phyloP scores from a whole-genome alignment of 2,888 invertebrate genomes.

The Drosophila histrio region DNA sequence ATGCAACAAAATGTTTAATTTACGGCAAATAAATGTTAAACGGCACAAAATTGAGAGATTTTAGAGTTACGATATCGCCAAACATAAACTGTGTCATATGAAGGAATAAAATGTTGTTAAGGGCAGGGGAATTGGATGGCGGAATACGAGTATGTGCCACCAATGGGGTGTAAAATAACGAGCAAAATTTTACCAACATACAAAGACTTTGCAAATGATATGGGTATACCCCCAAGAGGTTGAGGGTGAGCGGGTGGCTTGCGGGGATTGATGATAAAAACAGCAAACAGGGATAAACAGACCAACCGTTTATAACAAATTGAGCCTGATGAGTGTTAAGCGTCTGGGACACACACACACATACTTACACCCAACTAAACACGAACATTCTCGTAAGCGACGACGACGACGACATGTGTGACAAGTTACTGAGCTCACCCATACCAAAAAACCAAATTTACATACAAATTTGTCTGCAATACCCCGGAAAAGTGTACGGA shows the following conservation, averaged over 20 bases:
- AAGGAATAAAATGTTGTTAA: not conserved
- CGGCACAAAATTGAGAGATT: constrained; percentile 74
- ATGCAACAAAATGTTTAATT: constrained; percentile 70
- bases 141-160: constrained; percentile 23
- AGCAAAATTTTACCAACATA: constrained; percentile 61
- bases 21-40: constrained; percentile 80
- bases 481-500: constrained; percentile 28
- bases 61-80: constrained; percentile 64
- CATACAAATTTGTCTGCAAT: constrained; percentile 75
- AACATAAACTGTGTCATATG: constrained; percentile 68
- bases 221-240: constrained; percentile 43
- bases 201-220: constrained; percentile 73
- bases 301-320: constrained; percentile 72
- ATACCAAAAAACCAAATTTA: constrained; percentile 60
- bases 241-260: constrained; percentile 14
- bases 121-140: not conserved
- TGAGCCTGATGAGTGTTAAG: constrained; percentile 76
- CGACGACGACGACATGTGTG: constrained; percentile 70
- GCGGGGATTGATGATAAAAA: constrained; percentile 50
- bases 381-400: constrained; percentile 33
- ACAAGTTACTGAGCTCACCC: constrained; percentile 52
- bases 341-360: constrained; percentile 49
- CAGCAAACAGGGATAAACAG: constrained; percentile 63
- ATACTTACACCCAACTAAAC: constrained; percentile 31
- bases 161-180: constrained; percentile 78